A percentile compares a stretch with the other conserved stretches of the same genome.
Conservation (phyloP, 2,888 invertebrate species). For the Oithona nana region DNA sequence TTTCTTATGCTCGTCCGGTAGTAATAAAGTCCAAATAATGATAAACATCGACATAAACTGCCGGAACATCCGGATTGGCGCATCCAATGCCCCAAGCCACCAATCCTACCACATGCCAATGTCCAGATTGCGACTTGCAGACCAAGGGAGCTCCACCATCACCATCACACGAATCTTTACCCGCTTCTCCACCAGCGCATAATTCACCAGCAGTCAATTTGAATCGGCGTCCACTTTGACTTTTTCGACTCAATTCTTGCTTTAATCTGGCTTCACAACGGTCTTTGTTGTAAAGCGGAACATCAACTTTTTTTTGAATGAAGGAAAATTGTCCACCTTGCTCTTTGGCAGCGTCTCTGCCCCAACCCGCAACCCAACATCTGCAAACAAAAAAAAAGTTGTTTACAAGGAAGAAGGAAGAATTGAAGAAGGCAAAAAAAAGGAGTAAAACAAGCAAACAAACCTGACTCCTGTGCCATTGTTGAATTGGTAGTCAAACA, state of each 20-base stretch:
- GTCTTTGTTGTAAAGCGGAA: neutral
- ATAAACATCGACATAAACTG: slow-evolving; percentile 8
- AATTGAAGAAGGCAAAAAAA: too few relatives aligned
- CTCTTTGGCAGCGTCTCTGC: slow-evolving; percentile 3
- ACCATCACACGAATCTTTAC: slow-evolving; percentile 16
- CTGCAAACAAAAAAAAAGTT: too few relatives aligned
- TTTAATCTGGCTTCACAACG: neutral
- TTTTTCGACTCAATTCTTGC: neutral
- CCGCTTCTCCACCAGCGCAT: slow-evolving; percentile 16
- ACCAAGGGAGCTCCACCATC: slow-evolving; percentile 17
- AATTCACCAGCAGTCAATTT: neutral
- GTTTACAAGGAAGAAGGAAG: too few relatives aligned
- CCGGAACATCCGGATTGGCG: slow-evolving; percentile 14
- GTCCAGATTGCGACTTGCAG: slow-evolving; percentile 6
- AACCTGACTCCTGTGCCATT: slow-evolving; percentile 11
- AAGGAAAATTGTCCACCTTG: slow-evolving; percentile 7
- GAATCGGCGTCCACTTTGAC: neutral
- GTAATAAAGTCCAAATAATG: slow-evolving; percentile 10
- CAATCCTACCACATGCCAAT: slow-evolving; percentile 14
- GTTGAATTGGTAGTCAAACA: slow-evolving; percentile 8
- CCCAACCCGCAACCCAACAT: slow-evolving; percentile 17
- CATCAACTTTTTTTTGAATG: slow-evolving; percentile 15
- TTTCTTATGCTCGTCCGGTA: neutral
- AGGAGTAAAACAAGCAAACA: too few relatives aligned
- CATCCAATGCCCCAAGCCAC: slow-evolving; percentile 17